These are phyloP conservation scores for Nomada fucata DNA, from an alignment of 2,888 invertebrate genomes.

Conservation along the genomic window DNA sequence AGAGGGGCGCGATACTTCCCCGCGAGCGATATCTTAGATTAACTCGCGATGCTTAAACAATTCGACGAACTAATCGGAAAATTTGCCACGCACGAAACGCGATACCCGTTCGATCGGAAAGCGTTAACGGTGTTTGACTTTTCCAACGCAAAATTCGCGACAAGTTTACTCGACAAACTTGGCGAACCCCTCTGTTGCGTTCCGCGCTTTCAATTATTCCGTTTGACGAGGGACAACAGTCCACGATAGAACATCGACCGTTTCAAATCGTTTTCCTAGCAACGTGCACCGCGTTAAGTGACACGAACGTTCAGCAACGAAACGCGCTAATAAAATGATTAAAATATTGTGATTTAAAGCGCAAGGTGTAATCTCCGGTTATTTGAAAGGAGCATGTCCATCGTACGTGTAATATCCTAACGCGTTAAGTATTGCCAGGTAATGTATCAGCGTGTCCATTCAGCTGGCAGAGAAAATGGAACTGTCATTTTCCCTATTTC, in stretches of 20 bases:
- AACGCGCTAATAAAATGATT: no score
- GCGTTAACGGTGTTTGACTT: slow-evolving; percentile 9
- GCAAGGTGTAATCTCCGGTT: neutral
- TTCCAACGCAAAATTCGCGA: slow-evolving; percentile 11
- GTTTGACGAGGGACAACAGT: neutral
- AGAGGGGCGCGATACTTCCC: no score
- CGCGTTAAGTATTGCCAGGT: slow-evolving; percentile 2
- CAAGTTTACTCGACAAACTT: slow-evolving; percentile 4
- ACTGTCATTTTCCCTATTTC: slow-evolving; percentile 64
- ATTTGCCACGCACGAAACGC: neutral
- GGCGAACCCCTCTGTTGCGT: neutral
- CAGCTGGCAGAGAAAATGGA: slow-evolving; percentile 54
- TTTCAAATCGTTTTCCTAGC: no score
- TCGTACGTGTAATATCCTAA: neutral
- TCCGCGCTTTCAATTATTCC: no score
- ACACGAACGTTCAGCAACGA: no score
- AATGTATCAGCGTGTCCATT: slow-evolving; percentile 25
- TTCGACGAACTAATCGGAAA: no score
- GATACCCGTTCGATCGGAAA: neutral
- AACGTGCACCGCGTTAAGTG: no score
- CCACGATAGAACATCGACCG: neutral
- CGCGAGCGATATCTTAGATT: no score
- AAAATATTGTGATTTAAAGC: no score
- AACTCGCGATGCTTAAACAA: no score
- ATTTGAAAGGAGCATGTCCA: neutral